phyloP scores from a whole-genome alignment of 1,140 invertebrate species.

The Drosophila grimshawi region DNA sequence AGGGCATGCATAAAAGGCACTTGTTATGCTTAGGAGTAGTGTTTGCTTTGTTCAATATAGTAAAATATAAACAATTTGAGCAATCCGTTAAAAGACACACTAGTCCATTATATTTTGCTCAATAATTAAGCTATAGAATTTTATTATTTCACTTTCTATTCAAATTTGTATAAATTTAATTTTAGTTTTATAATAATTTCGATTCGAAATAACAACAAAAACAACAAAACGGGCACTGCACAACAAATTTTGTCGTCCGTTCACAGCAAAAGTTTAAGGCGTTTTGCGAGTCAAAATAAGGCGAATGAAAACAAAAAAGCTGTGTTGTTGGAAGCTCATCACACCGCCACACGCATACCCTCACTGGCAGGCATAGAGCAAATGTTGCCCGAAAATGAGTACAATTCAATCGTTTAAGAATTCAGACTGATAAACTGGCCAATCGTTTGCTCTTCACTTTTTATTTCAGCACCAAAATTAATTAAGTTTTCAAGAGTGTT shows the following conservation, averaged over 20 bases:
- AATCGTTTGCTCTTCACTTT: not conserved
- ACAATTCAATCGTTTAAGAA: not conserved
- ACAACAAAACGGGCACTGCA: constrained; percentile 16
- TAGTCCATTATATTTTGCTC: not conserved
- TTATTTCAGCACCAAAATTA: not conserved
- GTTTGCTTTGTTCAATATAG: not conserved
- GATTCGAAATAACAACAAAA: not conserved
- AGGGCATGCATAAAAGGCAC: constrained; percentile 35
- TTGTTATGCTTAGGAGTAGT: constrained; percentile 7
- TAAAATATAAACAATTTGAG: constrained; percentile 2
- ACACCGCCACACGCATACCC: constrained; percentile 20
- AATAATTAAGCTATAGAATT: not conserved
- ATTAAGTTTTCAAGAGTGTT: not conserved
- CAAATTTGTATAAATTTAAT: constrained; percentile 2
- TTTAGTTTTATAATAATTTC: constrained; percentile 6
- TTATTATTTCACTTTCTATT: not conserved
- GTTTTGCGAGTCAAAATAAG: constrained; percentile 29
- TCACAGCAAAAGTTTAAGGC: constrained; percentile 31
- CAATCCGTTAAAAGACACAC: not conserved
- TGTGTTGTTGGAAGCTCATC: not conserved
- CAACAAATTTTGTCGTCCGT: constrained; percentile 24
- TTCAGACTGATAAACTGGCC: not conserved
- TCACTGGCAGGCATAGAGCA: not conserved
- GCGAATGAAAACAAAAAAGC: constrained; percentile 37
- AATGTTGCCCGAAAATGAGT: not conserved